A percentile compares a stretch with the other conserved stretches of the same genome.
Evolutionary conservation across 2,797 vertebrate species (phyloP).

Genomic region (Natrix natrix): DNA sequence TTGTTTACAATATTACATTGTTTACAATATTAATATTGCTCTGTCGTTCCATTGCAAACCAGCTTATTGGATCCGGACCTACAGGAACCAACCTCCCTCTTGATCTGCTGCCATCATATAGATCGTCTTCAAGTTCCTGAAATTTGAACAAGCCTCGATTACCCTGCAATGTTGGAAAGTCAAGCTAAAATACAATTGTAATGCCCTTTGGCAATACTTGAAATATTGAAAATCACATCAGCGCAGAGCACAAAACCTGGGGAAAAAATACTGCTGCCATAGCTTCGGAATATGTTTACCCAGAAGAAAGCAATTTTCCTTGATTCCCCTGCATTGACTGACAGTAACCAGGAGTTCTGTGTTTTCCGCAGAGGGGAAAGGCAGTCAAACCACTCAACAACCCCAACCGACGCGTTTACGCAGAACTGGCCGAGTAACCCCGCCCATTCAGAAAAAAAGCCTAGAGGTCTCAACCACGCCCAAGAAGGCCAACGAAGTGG

Average conservation of each 20-base stretch:
- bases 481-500: background rate
- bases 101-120: background rate
- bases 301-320: background rate
- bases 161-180: background rate
- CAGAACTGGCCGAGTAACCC: too few relatives aligned
- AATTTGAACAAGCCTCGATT: background rate
- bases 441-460: background rate
- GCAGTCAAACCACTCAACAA: background rate
- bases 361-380: background rate
- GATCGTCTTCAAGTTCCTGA: background rate
- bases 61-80: background rate
- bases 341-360: background rate
- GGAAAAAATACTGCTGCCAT: background rate
- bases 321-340: too few relatives aligned
- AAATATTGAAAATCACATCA: background rate
- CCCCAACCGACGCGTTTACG: background rate
- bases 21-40: background rate
- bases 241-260: background rate
- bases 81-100: background rate
- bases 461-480: background rate
- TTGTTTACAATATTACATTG: background rate
- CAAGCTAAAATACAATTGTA: background rate
- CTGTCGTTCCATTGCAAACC: background rate
- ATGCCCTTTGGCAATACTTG: background rate
- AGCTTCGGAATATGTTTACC: background rate